Conservation (phyloP, 2,888 invertebrate species). For the Tinea semifulvella region DNA sequence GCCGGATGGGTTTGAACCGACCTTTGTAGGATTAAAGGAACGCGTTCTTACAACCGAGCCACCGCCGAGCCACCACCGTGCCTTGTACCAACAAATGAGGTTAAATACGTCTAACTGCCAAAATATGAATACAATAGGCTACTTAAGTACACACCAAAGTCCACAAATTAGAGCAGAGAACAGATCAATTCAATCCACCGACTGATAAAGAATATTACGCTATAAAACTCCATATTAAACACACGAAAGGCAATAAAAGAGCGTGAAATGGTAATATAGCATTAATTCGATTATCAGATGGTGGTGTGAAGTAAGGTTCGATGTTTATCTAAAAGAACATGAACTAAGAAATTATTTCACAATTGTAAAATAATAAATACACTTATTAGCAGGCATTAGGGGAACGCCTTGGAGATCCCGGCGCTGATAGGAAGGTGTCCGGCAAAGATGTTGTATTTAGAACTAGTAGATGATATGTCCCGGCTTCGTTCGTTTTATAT, state of each 20-base stretch:
- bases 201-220: conserved; percentile 59
- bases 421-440: conserved; percentile 36
- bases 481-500: too few species aligned
- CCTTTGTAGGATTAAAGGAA: too few species aligned
- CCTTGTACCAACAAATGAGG: too few species aligned
- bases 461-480: too few species aligned
- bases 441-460: conserved; percentile 33
- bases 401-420: conserved; percentile 54
- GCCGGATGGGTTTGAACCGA: too few species aligned
- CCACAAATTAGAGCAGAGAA: conserved; percentile 21
- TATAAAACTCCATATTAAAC: conserved; percentile 51
- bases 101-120: too few species aligned
- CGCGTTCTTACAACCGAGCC: too few species aligned
- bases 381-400: conserved; percentile 65
- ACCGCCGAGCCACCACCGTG: too few species aligned
- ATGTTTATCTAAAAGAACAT: conserved; percentile 55
- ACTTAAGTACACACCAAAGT: neutral
- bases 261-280: conserved; percentile 62
- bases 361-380: conserved; percentile 63
- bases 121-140: neutral
- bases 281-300: conserved; percentile 67
- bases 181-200: conserved; percentile 56
- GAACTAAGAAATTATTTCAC: conserved; percentile 66
- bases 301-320: conserved; percentile 65
- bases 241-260: conserved; percentile 60